Evolutionary conservation across 2,888 invertebrate species (phyloP).

Genomic region (Operophtera brumata): DNA sequence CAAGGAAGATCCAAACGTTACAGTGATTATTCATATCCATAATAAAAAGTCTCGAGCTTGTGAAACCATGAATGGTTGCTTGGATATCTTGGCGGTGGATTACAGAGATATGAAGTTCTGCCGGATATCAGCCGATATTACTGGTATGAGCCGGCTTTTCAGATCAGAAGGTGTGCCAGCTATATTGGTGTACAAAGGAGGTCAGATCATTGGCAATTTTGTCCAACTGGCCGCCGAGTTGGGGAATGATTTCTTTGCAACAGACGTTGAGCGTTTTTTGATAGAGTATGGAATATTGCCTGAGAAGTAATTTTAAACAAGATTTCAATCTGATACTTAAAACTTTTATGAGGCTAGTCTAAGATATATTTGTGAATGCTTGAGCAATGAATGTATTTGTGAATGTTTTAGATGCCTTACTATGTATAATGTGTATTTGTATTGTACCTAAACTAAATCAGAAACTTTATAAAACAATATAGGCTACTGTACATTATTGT

Average conservation of each 20-base stretch:
- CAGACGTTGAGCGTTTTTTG: constrained; percentile 94
- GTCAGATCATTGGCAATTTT: constrained; percentile 95
- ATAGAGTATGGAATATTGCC: constrained; percentile 91
- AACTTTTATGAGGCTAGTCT: constrained; percentile 1
- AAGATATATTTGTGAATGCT: constrained; percentile 17
- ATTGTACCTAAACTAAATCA: not conserved
- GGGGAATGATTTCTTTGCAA: constrained; percentile 93
- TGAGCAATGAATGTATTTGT: constrained; percentile 23
- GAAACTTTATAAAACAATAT: too few relatives aligned
- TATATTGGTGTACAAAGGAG: constrained; percentile 93
- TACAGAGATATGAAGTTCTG: constrained; percentile 95
- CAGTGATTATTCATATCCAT: constrained; percentile 93
- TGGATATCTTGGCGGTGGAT: constrained; percentile 86
- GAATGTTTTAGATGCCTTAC: constrained; percentile 23
- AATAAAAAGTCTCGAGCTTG: constrained; percentile 86
- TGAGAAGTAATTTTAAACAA: constrained; percentile 79
- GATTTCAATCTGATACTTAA: constrained; percentile 9
- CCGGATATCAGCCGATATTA: constrained; percentile 88
- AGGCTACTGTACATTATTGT: too few relatives aligned
- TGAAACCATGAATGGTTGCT: constrained; percentile 90
- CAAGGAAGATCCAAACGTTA: constrained; percentile 90
- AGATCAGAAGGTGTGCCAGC: constrained; percentile 94
- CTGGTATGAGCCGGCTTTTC: constrained; percentile 93
- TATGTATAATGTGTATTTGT: constrained; percentile 4
- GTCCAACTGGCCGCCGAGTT: constrained; percentile 92